phyloP scores from a whole-genome alignment of 1,140 invertebrate genomes.

The Drosophila cardini region DNA sequence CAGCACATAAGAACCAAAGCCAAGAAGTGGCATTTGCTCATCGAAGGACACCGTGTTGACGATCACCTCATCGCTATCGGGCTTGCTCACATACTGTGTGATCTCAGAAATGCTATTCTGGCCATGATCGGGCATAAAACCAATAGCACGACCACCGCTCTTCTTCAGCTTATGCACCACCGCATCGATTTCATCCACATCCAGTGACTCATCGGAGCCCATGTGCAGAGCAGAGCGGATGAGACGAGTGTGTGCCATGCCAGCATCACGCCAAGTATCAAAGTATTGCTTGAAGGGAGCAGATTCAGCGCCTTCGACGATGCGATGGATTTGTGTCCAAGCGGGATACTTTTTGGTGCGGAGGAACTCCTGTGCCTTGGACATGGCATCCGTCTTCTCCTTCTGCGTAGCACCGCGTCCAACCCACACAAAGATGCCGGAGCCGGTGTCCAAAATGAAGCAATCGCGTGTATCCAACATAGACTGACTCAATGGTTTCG shows the following conservation, averaged over 20 bases:
- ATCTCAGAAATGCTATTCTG: constrained; percentile 66
- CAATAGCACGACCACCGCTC: constrained; percentile 86
- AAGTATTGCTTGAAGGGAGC: constrained; percentile 93
- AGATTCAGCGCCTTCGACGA: constrained; percentile 91
- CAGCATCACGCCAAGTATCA: constrained; percentile 89
- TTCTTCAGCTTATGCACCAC: constrained; percentile 80
- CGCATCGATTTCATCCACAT: constrained; percentile 73
- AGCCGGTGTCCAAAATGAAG: constrained; percentile 93
- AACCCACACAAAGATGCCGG: constrained; percentile 94
- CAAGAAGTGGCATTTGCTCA: constrained; percentile 89
- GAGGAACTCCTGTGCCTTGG: constrained; percentile 90
- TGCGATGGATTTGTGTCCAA: constrained; percentile 90
- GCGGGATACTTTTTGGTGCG: constrained; percentile 90
- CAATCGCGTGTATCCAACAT: constrained; percentile 92
- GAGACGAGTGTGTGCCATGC: constrained; percentile 86
- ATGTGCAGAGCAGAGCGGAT: constrained; percentile 85
- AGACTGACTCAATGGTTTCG: constrained; percentile 89
- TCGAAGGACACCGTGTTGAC: constrained; percentile 86
- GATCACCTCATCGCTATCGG: constrained; percentile 56
- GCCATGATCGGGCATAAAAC: constrained; percentile 91
- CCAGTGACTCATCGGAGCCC: constrained; percentile 73
- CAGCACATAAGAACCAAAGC: constrained; percentile 92
- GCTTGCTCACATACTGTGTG: constrained; percentile 64
- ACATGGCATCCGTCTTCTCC: constrained; percentile 92
- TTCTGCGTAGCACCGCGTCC: constrained; percentile 90